phyloP scores from a whole-genome alignment of 2,888 invertebrate genomes.

The Melinopterus prodromus region DNA sequence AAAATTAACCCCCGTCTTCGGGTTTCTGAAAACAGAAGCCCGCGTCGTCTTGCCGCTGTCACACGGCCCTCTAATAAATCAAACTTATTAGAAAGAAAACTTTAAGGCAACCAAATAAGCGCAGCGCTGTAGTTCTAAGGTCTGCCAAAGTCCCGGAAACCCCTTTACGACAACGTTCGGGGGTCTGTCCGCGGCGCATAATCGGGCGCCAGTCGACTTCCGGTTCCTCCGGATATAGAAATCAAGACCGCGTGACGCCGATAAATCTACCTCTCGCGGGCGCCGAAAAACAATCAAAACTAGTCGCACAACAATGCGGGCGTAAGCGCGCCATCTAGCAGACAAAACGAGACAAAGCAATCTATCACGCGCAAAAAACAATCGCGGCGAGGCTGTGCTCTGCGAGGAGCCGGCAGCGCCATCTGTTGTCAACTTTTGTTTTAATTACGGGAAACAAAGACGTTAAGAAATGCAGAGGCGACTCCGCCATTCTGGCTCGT shows the following conservation, averaged over 20 bases:
- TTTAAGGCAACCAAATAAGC: constrained; percentile 37
- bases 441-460: constrained; percentile 59
- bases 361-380: constrained; percentile 59
- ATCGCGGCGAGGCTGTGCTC: constrained; percentile 45
- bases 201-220: constrained; percentile 17
- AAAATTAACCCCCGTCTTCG: not conserved
- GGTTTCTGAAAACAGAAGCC: not conserved
- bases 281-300: constrained; percentile 59
- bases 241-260: constrained; percentile 56
- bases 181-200: constrained; percentile 9
- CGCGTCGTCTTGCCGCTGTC: not conserved
- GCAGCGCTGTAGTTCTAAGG: constrained; percentile 18
- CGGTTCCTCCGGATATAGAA: constrained; percentile 49
- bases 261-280: constrained; percentile 58
- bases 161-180: constrained; percentile 6
- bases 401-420: constrained; percentile 44
- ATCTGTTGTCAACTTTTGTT: constrained; percentile 60
- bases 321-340: not conserved
- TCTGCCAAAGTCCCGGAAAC: not conserved
- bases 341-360: constrained; percentile 54
- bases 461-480: constrained; percentile 52
- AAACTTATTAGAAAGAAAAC: constrained; percentile 37
- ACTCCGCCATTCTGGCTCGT: not conserved
- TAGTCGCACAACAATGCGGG: constrained; percentile 55
- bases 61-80: constrained; percentile 33